Evolutionary conservation across 2,888 invertebrate species (phyloP).

Genomic region (Acanthosepion pharaonis): DNA sequence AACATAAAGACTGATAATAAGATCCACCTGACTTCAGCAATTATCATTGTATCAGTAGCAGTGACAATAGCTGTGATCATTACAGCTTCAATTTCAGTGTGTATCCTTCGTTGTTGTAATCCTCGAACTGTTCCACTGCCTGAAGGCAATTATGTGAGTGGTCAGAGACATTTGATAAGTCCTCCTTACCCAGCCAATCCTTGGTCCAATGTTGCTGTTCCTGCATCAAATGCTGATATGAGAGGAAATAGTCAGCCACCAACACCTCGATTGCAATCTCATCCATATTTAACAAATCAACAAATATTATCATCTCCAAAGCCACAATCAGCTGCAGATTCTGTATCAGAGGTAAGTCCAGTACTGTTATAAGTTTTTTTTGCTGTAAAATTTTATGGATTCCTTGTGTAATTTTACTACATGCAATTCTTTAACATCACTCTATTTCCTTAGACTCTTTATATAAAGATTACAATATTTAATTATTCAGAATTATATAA

Average conservation of each 20-base stretch:
- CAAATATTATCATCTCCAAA: neutral
- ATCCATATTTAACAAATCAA: neutral
- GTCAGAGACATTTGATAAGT: neutral
- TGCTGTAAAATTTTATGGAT: neutral
- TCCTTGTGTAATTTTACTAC: neutral
- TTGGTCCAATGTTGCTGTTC: neutral
- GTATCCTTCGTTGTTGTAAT: neutral
- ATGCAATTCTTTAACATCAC: neutral
- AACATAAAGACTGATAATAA: conserved; percentile 18
- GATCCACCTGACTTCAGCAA: conserved; percentile 33
- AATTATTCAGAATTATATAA: too few relatives aligned
- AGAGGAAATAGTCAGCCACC: neutral
- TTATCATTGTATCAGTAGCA: neutral
- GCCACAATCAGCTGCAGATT: neutral
- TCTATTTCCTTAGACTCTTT: neutral
- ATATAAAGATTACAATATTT: neutral
- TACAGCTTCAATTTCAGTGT: conserved; percentile 10
- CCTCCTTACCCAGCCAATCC: neutral
- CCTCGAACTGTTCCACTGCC: neutral
- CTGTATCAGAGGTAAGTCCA: neutral
- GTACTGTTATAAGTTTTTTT: neutral
- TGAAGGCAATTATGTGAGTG: neutral
- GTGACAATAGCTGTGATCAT: conserved; percentile 33
- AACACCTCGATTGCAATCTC: neutral
- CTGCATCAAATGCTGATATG: neutral